Evolutionary conservation across 2,797 vertebrate genomes (phyloP).

Genomic region (Sphenopsis melanotis): DNA sequence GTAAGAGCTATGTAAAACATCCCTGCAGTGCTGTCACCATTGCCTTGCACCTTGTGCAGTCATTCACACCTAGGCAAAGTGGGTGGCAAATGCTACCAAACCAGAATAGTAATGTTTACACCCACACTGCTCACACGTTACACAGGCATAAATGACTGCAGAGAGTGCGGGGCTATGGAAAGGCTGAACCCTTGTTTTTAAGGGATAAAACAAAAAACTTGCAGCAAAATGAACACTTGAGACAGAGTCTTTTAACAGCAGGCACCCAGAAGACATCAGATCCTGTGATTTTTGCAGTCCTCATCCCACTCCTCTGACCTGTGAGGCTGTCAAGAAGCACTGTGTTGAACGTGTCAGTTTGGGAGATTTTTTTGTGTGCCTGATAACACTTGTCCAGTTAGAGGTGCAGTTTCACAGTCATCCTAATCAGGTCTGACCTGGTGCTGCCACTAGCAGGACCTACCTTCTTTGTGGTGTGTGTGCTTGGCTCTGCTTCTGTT

Average conservation of each 20-base stretch:
- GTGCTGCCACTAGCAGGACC: neutral
- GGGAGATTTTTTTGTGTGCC: neutral
- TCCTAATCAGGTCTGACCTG: neutral
- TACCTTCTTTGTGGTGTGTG: neutral
- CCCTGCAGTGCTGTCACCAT: neutral
- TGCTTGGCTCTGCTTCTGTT: neutral
- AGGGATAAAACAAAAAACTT: slow-evolving; percentile 17
- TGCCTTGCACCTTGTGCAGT: slow-evolving; percentile 47
- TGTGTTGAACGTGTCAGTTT: neutral
- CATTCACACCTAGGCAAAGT: slow-evolving; percentile 44
- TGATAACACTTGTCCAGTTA: neutral
- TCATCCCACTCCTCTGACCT: neutral
- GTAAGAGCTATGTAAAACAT: slow-evolving; percentile 6
- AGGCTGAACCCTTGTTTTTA: slow-evolving; percentile 13
- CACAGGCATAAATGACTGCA: slow-evolving; percentile 12
- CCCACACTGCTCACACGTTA: slow-evolving; percentile 38
- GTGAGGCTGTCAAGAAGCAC: neutral
- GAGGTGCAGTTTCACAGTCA: neutral
- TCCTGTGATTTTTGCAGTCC: neutral
- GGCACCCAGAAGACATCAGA: neutral
- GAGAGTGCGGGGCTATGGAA: neutral
- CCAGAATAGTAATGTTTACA: slow-evolving; percentile 58
- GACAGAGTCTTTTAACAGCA: slow-evolving; percentile 7
- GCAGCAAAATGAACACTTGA: slow-evolving; percentile 9
- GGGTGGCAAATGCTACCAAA: slow-evolving; percentile 39